These are phyloP conservation scores for Teleogryllus occipitalis DNA, from an alignment of 1,140 invertebrate genomes.

Conservation along the genomic window DNA sequence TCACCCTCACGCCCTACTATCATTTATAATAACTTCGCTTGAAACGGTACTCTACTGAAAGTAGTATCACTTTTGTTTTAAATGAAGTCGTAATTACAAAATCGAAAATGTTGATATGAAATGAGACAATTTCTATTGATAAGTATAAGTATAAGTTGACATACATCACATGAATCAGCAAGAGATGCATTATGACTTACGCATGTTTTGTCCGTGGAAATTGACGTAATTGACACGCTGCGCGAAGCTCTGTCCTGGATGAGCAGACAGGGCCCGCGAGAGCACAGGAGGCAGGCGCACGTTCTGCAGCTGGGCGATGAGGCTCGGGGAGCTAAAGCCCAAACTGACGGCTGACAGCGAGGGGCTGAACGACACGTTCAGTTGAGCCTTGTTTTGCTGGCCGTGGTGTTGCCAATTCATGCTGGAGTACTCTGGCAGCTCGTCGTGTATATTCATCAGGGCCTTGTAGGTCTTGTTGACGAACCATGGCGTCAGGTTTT, in stretches of 20 bases:
- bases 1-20: no score
- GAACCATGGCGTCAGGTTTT: conserved; percentile 34
- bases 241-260: neutral
- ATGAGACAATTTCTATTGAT: neutral
- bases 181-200: neutral
- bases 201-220: neutral
- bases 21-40: no score
- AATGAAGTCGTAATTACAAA: no score
- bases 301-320: neutral
- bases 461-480: conserved; percentile 28
- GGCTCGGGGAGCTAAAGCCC: neutral
- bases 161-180: no score
- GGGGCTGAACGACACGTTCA: neutral
- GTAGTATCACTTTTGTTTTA: no score
- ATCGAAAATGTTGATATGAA: no score
- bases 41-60: no score
- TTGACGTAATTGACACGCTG: neutral
- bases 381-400: neutral
- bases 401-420: neutral
- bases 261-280: neutral
- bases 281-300: neutral
- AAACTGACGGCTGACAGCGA: neutral
- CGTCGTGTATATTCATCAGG: neutral
- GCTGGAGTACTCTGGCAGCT: neutral
- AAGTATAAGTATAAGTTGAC: no score